A percentile compares a stretch with the other conserved stretches of the same genome.
Conservation (phyloP, 2,888 invertebrate species). For the Agrotis puta region DNA sequence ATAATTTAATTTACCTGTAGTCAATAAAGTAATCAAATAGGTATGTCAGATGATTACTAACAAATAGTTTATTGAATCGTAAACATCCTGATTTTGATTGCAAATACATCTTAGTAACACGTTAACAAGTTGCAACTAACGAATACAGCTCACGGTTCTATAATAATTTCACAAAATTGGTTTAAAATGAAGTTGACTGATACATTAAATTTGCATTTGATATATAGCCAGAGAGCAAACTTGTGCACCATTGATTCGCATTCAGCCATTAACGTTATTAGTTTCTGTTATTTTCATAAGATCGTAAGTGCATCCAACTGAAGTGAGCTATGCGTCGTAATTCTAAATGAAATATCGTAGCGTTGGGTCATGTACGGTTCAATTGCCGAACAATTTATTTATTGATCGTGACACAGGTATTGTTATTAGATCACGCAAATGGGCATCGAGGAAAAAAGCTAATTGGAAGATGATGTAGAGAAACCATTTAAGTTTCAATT, state of each 20-base stretch:
- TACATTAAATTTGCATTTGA: constrained; percentile 21
- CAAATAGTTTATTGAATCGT: constrained; percentile 8
- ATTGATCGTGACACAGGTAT: constrained; percentile 22
- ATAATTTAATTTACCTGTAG: neutral
- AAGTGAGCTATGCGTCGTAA: constrained; percentile 39
- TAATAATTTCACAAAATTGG: constrained; percentile 25
- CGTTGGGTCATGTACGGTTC: constrained; percentile 33
- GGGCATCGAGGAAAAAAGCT: constrained; percentile 7
- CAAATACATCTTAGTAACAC: constrained; percentile 10
- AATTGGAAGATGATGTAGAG: neutral
- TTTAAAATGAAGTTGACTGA: constrained; percentile 12
- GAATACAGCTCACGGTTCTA: neutral
- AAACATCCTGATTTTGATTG: constrained; percentile 32
- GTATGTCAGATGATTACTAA: constrained; percentile 17
- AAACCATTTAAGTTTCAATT: neutral
- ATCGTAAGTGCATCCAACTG: constrained; percentile 32
- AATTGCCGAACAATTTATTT: constrained; percentile 30
- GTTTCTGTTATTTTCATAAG: constrained; percentile 31
- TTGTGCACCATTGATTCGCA: constrained; percentile 31
- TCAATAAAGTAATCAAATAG: constrained; percentile 10
- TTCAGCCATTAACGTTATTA: constrained; percentile 36
- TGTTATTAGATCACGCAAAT: constrained; percentile 25
- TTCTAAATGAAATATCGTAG: constrained; percentile 46
- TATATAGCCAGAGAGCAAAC: constrained; percentile 13
- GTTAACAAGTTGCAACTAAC: constrained; percentile 14